Percentiles rank a stretch among this genome's conserved stretches.
Evolutionary conservation across 2,797 vertebrate species (phyloP).

Genomic region (Orientallactaga sibirica): DNA sequence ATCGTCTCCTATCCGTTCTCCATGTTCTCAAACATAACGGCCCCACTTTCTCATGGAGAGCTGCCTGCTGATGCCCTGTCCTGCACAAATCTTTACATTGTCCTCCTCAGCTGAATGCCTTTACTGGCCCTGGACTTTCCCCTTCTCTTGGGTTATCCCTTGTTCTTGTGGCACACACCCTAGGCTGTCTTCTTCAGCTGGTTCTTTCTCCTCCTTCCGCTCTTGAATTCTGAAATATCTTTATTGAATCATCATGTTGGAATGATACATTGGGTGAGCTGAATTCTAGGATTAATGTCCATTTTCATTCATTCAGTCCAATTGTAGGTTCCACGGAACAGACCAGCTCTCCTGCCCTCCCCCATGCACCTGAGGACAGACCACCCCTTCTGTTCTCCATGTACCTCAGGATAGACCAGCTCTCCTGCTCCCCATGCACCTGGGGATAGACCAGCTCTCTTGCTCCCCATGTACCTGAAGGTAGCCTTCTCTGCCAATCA

Average conservation of each 20-base stretch:
- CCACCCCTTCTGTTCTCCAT: no score
- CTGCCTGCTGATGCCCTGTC: no score
- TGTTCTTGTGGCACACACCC: not conserved
- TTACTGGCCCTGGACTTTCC: not conserved
- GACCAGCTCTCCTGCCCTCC: not conserved
- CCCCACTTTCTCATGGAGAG: not conserved
- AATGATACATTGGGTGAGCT: not conserved
- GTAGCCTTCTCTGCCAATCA: not conserved
- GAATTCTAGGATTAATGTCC: not conserved
- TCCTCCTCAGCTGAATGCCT: not conserved
- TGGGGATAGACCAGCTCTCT: not conserved
- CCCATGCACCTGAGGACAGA: no score
- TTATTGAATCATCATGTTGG: not conserved
- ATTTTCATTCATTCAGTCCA: not conserved
- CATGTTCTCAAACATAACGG: not conserved
- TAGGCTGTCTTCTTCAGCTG: not conserved
- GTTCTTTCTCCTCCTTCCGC: not conserved
- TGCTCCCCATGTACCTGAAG: not conserved
- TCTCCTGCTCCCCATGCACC: no score
- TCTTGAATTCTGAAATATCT: not conserved
- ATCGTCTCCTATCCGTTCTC: no score
- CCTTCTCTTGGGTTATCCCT: not conserved
- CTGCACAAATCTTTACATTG: not conserved
- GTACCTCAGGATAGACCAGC: no score
- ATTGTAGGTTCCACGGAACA: not conserved